phyloP scores from a whole-genome alignment of 2,888 invertebrate genomes.

The Alsophila aescularia region DNA sequence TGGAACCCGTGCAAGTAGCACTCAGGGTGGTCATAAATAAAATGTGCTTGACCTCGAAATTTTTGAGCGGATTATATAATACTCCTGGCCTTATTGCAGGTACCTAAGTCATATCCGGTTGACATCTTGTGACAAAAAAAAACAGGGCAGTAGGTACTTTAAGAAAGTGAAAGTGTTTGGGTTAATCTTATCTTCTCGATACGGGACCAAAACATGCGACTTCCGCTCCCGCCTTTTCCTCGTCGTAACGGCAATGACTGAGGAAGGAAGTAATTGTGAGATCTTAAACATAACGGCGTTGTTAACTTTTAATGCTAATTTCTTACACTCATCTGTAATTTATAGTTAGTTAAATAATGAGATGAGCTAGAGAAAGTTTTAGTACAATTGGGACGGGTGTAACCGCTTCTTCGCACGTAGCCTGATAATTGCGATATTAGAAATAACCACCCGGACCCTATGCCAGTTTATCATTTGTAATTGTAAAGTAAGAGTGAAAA shows the following conservation, averaged over 20 bases:
- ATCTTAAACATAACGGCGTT: conserved; percentile 48
- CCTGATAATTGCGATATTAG: neutral
- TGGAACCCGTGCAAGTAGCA: conserved; percentile 45
- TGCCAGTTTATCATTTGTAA: neutral
- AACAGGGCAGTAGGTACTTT: conserved; percentile 53
- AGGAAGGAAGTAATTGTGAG: conserved; percentile 48
- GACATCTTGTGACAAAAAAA: conserved; percentile 54
- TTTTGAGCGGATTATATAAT: conserved; percentile 58
- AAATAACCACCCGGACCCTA: neutral
- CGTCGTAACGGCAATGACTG: conserved; percentile 39
- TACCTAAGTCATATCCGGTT: conserved; percentile 44
- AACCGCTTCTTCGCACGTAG: neutral
- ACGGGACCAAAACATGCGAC: conserved; percentile 48
- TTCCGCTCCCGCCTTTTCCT: conserved; percentile 16
- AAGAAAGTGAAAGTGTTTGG: conserved; percentile 51
- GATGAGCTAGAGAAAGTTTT: neutral
- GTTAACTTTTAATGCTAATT: conserved; percentile 43
- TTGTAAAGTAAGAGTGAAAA: conserved; percentile 16
- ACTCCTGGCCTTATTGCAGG: conserved; percentile 34
- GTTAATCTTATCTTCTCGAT: conserved; percentile 56
- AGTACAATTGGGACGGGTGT: neutral
- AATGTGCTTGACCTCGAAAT: conserved; percentile 53
- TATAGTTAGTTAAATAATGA: neutral
- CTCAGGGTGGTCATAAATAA: conserved; percentile 52
- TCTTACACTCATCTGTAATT: conserved; percentile 46